Evolutionary conservation across 2,888 invertebrate species (phyloP), one percentile per base, ranked within the genome.

Genomic region (Eulithis testata): DNA sequence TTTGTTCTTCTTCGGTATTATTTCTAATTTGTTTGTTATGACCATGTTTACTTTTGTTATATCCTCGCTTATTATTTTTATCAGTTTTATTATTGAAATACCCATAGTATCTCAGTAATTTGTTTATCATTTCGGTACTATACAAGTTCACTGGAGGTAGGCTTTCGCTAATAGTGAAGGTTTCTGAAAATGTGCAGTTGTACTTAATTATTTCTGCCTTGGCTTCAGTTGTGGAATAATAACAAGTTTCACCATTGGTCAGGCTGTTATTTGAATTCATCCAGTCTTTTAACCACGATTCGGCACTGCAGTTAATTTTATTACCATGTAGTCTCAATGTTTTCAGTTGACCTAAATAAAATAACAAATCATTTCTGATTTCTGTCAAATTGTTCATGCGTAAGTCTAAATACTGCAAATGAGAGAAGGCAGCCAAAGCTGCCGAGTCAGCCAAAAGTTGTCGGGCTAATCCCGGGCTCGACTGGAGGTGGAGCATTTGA

Each of bases 401-500:
- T 66, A 97, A 85, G 86, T 97, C 95, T 66, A 98, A 87, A 73
- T 95, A 94, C 76, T 95, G 94, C 53, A 97, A 89, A 81, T 95
- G 94, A 60, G 95, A 94, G 77, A 96, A 95, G 2, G 96, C 96
- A 31, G 95, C 95, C 68, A 96, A 87, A 7, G 96, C 95, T 2
- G 96, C 96, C 40, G 95, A 95, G 82, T 96, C 96, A 53, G 95
- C 94, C 72, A 97, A 89, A 64, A 96, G 90, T 81, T 95, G 95
- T 63, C 94, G 90, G 49, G 96, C 96, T 73, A 97, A 93, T 67
- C 94, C 94, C 0, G 96, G 95, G 82, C 97, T 97, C 66, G 94
- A 93, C 70, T 96, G 95, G 57, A 98, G 92, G 87, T 97, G 96
- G 71, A 98, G 93, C 79, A 94, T 94, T 79, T 96, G 94, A 64